phyloP scores from a whole-genome alignment of 2,888 invertebrate species.

The Scaptomyza flava region DNA sequence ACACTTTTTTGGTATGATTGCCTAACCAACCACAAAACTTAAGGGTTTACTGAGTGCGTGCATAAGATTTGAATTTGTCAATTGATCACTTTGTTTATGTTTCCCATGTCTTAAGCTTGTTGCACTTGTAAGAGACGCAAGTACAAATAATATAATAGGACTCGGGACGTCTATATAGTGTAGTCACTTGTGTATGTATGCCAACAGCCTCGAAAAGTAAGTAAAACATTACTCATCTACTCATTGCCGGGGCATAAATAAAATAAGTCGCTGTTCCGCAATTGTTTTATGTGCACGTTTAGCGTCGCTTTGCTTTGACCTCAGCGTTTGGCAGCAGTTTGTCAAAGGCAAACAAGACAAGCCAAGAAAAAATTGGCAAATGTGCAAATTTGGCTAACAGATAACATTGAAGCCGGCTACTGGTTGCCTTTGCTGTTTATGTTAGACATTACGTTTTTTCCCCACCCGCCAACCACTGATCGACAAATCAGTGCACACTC shows the following conservation, averaged over 20 bases:
- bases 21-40: background rate
- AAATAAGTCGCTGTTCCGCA: constrained; percentile 61
- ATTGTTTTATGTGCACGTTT: constrained; percentile 57
- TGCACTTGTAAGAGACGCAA: constrained; percentile 10
- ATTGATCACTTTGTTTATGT: constrained; percentile 23
- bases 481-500: constrained; percentile 33
- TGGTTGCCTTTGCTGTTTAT: constrained; percentile 14
- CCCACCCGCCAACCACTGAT: background rate
- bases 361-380: constrained; percentile 10
- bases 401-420: constrained; percentile 42
- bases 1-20: background rate
- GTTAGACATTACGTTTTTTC: background rate
- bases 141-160: background rate
- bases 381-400: constrained; percentile 48
- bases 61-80: constrained; percentile 20
- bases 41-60: constrained; percentile 15
- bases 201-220: constrained; percentile 32
- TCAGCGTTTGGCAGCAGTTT: constrained; percentile 51
- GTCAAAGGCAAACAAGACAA: constrained; percentile 48
- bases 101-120: background rate
- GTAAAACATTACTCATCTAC: constrained; percentile 17
- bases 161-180: background rate
- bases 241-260: constrained; percentile 31
- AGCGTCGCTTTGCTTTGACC: constrained; percentile 52
- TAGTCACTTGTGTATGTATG: constrained; percentile 2